Evolutionary conservation across 2,113 vertebrate species (phyloP), one percentile per base, ranked within the genome.

Genomic region (Archilochus colubris): DNA sequence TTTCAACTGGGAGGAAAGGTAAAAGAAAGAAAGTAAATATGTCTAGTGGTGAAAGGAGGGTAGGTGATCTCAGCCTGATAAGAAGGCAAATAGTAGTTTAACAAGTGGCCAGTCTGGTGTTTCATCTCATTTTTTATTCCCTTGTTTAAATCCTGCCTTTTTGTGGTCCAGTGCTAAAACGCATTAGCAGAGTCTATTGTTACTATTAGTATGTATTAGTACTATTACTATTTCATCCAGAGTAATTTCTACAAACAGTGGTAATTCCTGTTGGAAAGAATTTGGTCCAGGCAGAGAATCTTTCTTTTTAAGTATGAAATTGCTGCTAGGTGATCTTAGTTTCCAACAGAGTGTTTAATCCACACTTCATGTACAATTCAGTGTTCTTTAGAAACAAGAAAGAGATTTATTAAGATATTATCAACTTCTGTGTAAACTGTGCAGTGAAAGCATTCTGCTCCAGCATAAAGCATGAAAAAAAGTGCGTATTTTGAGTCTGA

Each of bases 21-120:
- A 76, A 80, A 30, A 87, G 58, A 85, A 76, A 82, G 59, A 75
- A 15, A 86, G 62, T 0, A 5, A 94, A 73, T 6, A 12, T 27
- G 36, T 78, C 69, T 58, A 36, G 20, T 43, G 33, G 48, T 69
- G 46, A 91, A 67, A 25, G 28, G 20, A 83, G 44, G 30, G 63
- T 12, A n/a, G 66, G 17, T 53, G 40, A 88, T 44, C 31, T 93
- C 87, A 88, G 36, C 11, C 38, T 75, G 36, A 36, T 48, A 79
- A 94, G 76, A 74, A 88, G 81, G 25, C 43, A 96, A 92, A 95
- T 33, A 9, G 28, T 92, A 91, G 44, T 89, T 89, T 96, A 89
- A 86, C 28, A 88, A 94, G 72, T 70, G 69, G 88, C 62, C 75
- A 92, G 33, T 17, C 66, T 64, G 36, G 24, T 22, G 3, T 55